phyloP scores from a whole-genome alignment of 2,888 invertebrate genomes.

The Mamestra brassicae region DNA sequence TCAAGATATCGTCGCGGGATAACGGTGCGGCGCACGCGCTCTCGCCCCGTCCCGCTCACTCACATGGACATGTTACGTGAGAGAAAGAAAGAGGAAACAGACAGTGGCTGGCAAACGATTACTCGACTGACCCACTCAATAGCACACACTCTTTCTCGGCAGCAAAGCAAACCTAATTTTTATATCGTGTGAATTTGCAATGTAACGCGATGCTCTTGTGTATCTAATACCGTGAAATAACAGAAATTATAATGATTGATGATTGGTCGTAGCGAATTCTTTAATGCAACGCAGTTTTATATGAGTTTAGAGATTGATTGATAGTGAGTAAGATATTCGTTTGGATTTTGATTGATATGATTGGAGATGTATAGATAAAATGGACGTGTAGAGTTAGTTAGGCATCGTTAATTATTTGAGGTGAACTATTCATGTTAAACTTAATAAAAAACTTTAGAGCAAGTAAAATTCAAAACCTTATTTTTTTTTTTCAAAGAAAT shows the following conservation, averaged over 20 bases:
- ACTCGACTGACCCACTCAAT: conserved; percentile 91
- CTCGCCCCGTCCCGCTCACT: conserved; percentile 68
- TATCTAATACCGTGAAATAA: conserved; percentile 82
- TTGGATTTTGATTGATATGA: conserved; percentile 29
- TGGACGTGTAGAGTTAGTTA: conserved; percentile 3
- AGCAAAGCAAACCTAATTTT: conserved; percentile 90
- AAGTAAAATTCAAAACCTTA: neutral
- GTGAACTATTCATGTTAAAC: neutral
- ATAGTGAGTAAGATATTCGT: conserved; percentile 40
- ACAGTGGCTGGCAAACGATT: conserved; percentile 86
- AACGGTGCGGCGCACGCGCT: conserved; percentile 89
- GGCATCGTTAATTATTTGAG: conserved; percentile 11
- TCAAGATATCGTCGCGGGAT: conserved; percentile 90
- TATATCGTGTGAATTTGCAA: conserved; percentile 87
- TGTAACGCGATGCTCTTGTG: conserved; percentile 77
- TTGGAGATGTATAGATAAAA: conserved; percentile 29
- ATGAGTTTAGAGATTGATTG: conserved; percentile 53
- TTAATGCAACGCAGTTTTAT: conserved; percentile 62
- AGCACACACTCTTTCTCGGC: conserved; percentile 91
- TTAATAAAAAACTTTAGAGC: conserved; percentile 4
- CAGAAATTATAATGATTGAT: conserved; percentile 79
- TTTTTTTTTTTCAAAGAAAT: neutral
- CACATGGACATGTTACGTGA: conserved; percentile 27
- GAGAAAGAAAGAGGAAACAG: conserved; percentile 76
- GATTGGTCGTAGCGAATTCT: conserved; percentile 66